phyloP scores from a whole-genome alignment of 2,113 vertebrate species.

The Dicrurus megarhynchus region DNA sequence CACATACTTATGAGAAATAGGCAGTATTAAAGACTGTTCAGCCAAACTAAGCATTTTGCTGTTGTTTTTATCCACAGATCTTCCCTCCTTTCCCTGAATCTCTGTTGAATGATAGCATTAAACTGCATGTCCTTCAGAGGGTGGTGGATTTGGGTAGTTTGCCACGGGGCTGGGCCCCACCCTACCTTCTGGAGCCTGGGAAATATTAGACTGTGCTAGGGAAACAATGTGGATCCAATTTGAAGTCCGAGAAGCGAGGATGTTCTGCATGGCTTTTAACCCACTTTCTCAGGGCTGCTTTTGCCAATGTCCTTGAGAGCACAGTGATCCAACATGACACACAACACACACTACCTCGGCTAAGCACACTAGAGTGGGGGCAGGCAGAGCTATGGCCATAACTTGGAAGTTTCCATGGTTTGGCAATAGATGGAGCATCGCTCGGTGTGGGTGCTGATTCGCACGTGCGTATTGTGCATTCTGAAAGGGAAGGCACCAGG shows the following conservation, averaged over 20 bases:
- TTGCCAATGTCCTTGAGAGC: neutral
- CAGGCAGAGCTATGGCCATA: neutral
- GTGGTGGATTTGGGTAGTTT: neutral
- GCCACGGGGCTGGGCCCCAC: neutral
- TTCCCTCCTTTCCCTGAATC: neutral
- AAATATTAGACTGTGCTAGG: neutral
- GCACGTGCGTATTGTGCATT: accelerated
- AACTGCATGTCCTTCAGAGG: neutral
- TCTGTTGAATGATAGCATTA: neutral
- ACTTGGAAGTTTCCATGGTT: neutral
- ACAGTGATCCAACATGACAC: neutral
- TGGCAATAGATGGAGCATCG: accelerated
- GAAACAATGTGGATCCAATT: neutral
- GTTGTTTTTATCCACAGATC: neutral
- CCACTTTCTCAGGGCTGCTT: neutral
- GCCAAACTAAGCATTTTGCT: constrained; percentile 7
- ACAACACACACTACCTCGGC: neutral
- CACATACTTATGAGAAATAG: neutral
- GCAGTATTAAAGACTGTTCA: neutral
- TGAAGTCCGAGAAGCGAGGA: neutral
- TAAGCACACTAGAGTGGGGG: accelerated
- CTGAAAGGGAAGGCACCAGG: neutral
- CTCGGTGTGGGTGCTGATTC: neutral
- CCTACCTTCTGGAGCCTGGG: neutral
- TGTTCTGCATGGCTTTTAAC: neutral